These are phyloP conservation scores for Tinamus guttatus DNA, from an alignment of 2,113 vertebrate genomes.

Conservation along the genomic window DNA sequence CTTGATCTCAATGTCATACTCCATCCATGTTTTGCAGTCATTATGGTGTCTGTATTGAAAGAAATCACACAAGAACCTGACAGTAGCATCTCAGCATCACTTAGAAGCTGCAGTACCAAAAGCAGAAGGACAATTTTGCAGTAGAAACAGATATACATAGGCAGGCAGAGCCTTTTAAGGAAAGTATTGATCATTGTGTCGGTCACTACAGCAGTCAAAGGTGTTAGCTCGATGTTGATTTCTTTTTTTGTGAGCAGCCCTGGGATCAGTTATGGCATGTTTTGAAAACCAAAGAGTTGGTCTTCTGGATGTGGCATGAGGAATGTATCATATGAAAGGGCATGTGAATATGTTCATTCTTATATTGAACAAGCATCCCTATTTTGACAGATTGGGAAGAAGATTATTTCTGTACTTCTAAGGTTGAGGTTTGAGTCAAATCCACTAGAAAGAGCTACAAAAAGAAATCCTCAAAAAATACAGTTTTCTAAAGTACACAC, in stretches of 20 bases:
- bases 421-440: neutral
- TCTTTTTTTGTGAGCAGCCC: neutral
- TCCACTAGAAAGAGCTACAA: slow-evolving; percentile 19
- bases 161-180: neutral
- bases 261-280: neutral
- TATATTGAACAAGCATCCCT: neutral
- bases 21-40: neutral
- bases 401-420: neutral
- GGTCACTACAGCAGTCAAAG: neutral
- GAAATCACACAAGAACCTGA: neutral
- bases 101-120: neutral
- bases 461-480: slow-evolving; percentile 12
- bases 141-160: neutral
- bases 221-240: neutral
- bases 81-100: no score
- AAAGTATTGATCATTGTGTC: neutral
- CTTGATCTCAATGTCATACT: neutral
- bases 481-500: neutral
- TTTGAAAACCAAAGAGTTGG: neutral
- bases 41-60: neutral
- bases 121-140: neutral
- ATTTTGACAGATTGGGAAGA: slow-evolving; percentile 9
- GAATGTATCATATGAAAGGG: neutral
- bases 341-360: neutral
- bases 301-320: neutral